A percentile compares a stretch with the other conserved stretches of the same genome.
These are phyloP conservation scores for Copidosoma aretas DNA, from an alignment of 2,888 invertebrate genomes.

Conservation along the genomic window DNA sequence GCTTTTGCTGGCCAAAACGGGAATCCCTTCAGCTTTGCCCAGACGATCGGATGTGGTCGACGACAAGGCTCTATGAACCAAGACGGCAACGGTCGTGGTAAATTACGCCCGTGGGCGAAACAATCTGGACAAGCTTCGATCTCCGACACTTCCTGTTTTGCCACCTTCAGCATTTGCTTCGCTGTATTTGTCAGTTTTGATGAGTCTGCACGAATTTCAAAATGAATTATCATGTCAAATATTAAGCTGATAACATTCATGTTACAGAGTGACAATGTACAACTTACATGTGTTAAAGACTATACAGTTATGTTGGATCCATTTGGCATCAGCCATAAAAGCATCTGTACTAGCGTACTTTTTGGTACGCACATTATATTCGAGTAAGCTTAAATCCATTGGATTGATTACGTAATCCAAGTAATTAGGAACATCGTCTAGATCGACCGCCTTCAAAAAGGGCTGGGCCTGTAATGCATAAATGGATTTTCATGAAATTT, in stretches of 20 bases:
- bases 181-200: constrained; percentile 80
- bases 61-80: constrained; percentile 95
- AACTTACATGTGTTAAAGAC: constrained; percentile 86
- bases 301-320: constrained; percentile 93
- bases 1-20: constrained; percentile 98
- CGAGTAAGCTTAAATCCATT: constrained; percentile 81
- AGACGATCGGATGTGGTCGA: constrained; percentile 87
- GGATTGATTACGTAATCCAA: constrained; percentile 84
- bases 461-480: constrained; percentile 72
- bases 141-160: constrained; percentile 88
- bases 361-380: constrained; percentile 77
- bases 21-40: constrained; percentile 97
- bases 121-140: constrained; percentile 94
- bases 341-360: constrained; percentile 87
- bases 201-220: constrained; percentile 53
- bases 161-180: constrained; percentile 80
- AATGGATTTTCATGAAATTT: constrained; percentile 5
- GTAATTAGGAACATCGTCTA: constrained; percentile 76
- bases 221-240: background rate
- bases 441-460: constrained; percentile 79
- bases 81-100: constrained; percentile 66
- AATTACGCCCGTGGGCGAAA: constrained; percentile 80
- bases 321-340: constrained; percentile 88
- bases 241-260: too few species aligned
- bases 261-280: constrained; percentile 9